Evolutionary conservation across 2,888 invertebrate species (phyloP).

Genomic region (Hartigia nigra): DNA sequence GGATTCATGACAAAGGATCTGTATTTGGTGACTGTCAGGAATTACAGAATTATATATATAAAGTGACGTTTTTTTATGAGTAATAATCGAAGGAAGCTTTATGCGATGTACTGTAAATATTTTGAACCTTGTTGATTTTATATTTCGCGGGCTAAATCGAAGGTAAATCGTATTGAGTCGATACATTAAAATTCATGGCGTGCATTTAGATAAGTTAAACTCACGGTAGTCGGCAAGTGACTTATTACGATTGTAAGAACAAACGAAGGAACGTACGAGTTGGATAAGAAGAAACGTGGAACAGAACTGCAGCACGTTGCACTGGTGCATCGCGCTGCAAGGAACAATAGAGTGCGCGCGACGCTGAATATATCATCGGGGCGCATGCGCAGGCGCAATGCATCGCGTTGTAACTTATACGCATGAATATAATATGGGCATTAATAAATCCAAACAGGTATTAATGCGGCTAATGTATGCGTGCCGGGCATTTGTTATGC

Average conservation of each 20-base stretch:
- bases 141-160: conserved; percentile 16
- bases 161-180: conserved; percentile 19
- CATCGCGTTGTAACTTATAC: conserved; percentile 37
- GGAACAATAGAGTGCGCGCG: conserved; percentile 54
- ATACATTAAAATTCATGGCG: not conserved
- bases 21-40: not conserved
- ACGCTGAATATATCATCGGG: conserved; percentile 59
- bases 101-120: not conserved
- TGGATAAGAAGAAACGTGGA: conserved; percentile 13
- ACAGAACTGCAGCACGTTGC: conserved; percentile 13
- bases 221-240: conserved; percentile 27
- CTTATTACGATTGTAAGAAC: conserved; percentile 29
- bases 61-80: not conserved
- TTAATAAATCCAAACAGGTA: conserved; percentile 63
- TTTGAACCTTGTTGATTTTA: not conserved
- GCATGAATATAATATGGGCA: conserved; percentile 62
- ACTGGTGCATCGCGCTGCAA: conserved; percentile 15
- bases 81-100: not conserved
- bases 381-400: conserved; percentile 32
- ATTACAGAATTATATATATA: no score
- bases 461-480: conserved; percentile 64
- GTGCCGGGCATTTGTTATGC: conserved; percentile 57
- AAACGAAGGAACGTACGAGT: conserved; percentile 14
- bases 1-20: not conserved
- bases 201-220: not conserved